Conservation (phyloP, 2,888 invertebrate species). For the Trachelus tabidus region DNA sequence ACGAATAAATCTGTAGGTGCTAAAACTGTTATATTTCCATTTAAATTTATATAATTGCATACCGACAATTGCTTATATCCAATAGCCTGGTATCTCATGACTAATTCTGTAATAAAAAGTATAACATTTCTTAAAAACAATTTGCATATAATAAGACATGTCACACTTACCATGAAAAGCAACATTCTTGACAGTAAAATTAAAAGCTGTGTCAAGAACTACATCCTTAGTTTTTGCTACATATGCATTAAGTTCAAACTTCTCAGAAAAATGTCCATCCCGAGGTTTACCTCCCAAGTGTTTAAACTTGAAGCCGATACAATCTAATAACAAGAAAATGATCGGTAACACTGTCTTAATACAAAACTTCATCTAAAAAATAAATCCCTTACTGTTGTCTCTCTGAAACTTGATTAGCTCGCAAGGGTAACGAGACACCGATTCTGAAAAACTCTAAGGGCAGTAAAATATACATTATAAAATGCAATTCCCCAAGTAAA, state of each 20-base stretch:
- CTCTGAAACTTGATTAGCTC: not conserved
- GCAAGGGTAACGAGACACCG: not conserved
- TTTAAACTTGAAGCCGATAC: constrained; percentile 45
- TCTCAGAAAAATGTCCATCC: constrained; percentile 31
- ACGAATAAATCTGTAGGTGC: constrained; percentile 41
- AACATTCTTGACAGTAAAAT: constrained; percentile 49
- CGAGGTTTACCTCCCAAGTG: constrained; percentile 34
- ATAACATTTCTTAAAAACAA: not conserved
- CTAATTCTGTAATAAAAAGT: constrained; percentile 38
- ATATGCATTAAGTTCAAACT: constrained; percentile 50
- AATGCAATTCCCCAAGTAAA: not conserved
- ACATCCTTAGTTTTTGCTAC: constrained; percentile 28
- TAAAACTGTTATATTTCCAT: constrained; percentile 29
- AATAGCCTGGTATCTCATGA: constrained; percentile 50
- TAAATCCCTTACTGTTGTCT: not conserved
- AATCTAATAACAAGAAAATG: constrained; percentile 33
- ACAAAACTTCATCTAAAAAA: not conserved
- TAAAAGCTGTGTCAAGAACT: constrained; percentile 49
- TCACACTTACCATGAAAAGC: constrained; percentile 49
- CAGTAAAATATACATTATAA: not conserved
- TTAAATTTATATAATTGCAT: constrained; percentile 45
- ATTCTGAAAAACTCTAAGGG: not conserved
- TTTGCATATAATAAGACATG: not conserved
- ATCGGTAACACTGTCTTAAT: not conserved
- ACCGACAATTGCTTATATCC: constrained; percentile 36